Evolutionary conservation across 2,888 invertebrate genomes (phyloP).

Genomic region (Orthosia gracilis): DNA sequence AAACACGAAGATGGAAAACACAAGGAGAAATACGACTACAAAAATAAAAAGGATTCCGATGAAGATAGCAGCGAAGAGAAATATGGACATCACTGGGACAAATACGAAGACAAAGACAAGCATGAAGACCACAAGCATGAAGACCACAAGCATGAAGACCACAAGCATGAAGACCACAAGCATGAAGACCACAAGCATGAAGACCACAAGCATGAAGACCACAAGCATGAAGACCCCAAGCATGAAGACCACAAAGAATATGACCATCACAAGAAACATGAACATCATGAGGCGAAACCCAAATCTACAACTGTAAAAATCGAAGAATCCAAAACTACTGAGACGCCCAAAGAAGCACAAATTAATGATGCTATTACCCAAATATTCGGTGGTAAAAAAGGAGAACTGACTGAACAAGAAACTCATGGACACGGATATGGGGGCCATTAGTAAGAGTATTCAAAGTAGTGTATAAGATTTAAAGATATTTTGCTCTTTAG

Average conservation of each 20-base stretch:
- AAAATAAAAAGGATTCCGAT: no score
- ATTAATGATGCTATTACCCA: background rate
- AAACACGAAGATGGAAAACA: slow-evolving; percentile 22
- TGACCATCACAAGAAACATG: slow-evolving; percentile 26
- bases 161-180: no score
- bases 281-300: slow-evolving; percentile 21
- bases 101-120: no score
- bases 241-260: slow-evolving; percentile 25
- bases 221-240: background rate
- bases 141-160: no score
- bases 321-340: slow-evolving; percentile 14
- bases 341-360: slow-evolving; percentile 1
- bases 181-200: no score
- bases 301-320: slow-evolving; percentile 25
- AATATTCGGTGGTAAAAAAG: no score
- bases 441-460: slow-evolving; percentile 28
- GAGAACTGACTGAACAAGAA: no score
- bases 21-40: no score
- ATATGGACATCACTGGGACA: no score
- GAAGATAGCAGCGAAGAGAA: no score
- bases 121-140: no score
- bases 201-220: background rate
- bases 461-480: background rate
- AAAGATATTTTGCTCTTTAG: background rate
- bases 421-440: slow-evolving; percentile 17